These are phyloP conservation scores for Cebus imitator DNA, from an alignment of 2,113 vertebrate species.

Conservation along the genomic window DNA sequence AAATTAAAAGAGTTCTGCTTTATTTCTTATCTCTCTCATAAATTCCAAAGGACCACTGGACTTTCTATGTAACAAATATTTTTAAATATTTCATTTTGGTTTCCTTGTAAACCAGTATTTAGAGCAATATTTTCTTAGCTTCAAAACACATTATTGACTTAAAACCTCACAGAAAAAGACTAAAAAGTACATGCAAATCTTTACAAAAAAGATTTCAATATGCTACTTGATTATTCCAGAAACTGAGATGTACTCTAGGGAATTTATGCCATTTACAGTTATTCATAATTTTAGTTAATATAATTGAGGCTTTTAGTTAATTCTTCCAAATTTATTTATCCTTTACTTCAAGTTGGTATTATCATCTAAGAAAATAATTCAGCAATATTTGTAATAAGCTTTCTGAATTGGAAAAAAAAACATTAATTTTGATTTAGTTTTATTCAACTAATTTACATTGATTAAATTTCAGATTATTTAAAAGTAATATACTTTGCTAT, in stretches of 20 bases:
- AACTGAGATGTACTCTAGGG: not conserved
- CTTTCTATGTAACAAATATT: not conserved
- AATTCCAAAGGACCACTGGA: not conserved
- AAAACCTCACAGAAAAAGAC: not conserved
- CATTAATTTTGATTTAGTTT: slow-evolving; percentile 1
- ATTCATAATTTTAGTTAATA: not conserved
- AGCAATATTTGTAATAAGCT: not conserved
- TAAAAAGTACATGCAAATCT: not conserved
- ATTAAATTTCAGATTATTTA: not conserved
- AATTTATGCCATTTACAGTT: slow-evolving; percentile 47
- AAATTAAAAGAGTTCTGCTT: not conserved
- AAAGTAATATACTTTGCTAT: slow-evolving; percentile 3
- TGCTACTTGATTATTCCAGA: not conserved
- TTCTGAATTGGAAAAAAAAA: not conserved
- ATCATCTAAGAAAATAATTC: not conserved
- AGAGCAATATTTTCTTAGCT: not conserved
- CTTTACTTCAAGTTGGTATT: not conserved
- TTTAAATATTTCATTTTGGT: not conserved
- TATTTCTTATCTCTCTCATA: not conserved
- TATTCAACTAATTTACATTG: not conserved
- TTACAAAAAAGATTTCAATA: not conserved
- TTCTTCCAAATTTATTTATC: not conserved
- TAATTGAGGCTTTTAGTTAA: not conserved
- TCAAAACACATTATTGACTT: not conserved
- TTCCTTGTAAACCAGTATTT: not conserved